phyloP scores from a whole-genome alignment of 2,888 invertebrate genomes.

The Sinopyrophorus schimmeli region DNA sequence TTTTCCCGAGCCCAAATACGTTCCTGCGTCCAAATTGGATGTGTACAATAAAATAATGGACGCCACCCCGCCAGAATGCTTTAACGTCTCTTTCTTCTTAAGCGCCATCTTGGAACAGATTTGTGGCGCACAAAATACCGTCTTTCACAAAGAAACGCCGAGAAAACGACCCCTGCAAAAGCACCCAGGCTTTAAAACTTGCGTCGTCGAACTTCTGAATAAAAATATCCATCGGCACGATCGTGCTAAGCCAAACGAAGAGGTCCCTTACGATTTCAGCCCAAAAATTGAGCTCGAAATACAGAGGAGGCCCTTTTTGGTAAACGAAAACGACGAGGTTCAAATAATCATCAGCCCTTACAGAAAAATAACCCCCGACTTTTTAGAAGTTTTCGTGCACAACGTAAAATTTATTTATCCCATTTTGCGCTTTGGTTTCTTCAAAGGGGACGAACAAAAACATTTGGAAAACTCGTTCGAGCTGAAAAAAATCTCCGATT shows the following conservation, averaged over 20 bases:
- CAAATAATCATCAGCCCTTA: slow-evolving; percentile 16
- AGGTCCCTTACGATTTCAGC: neutral
- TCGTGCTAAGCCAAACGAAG: neutral
- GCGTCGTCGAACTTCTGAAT: slow-evolving; percentile 8
- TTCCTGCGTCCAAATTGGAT: neutral
- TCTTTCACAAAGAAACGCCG: neutral
- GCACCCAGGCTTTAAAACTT: slow-evolving; percentile 13
- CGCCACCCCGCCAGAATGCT: slow-evolving; percentile 25
- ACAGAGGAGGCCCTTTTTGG: slow-evolving; percentile 10
- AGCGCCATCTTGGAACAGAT: slow-evolving; percentile 19
- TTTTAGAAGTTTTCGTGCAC: no score
- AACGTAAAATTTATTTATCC: no score
- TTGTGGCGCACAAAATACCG: neutral
- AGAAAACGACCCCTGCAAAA: neutral
- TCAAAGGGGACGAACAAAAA: no score
- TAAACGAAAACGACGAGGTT: slow-evolving; percentile 13
- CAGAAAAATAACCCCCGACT: slow-evolving; percentile 1
- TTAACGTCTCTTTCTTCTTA: slow-evolving; percentile 10
- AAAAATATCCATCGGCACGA: neutral
- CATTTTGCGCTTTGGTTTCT: no score
- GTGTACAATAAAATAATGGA: slow-evolving; percentile 19
- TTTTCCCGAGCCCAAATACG: slow-evolving; percentile 4
- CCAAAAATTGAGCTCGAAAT: slow-evolving; percentile 13
- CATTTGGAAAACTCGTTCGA: no score
- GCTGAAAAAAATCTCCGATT: slow-evolving; percentile 2